phyloP scores from a whole-genome alignment of 2,888 invertebrate genomes.

The Dexiosoma caninum region DNA sequence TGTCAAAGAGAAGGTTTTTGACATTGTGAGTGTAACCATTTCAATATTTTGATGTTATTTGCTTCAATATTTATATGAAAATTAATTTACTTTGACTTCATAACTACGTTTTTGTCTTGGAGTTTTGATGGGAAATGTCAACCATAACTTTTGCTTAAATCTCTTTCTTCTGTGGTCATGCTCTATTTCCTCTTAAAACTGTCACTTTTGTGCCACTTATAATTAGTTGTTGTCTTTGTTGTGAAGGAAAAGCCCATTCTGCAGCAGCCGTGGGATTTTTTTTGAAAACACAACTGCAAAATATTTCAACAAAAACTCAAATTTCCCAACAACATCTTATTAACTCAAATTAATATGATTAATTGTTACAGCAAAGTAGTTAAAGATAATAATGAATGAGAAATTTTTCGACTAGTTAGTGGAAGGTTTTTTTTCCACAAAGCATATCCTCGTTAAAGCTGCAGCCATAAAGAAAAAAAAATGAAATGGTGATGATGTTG shows the following conservation, averaged over 20 bases:
- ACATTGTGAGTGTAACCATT: not conserved
- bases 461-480: too few relatives aligned
- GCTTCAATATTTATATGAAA: not conserved
- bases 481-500: too few relatives aligned
- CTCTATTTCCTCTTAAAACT: slow-evolving; percentile 40
- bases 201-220: slow-evolving; percentile 34
- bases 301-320: not conserved
- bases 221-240: not conserved
- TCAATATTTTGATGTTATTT: not conserved
- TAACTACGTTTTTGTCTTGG: not conserved
- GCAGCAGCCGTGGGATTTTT: slow-evolving; percentile 28
- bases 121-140: not conserved
- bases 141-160: not conserved
- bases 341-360: slow-evolving; percentile 11
- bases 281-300: too few relatives aligned
- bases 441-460: not conserved
- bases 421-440: not conserved
- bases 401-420: too few relatives aligned
- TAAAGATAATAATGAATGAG: too few relatives aligned
- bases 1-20: not conserved
- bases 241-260: slow-evolving; percentile 16
- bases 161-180: not conserved
- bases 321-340: not conserved
- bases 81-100: not conserved
- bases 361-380: not conserved